Percentiles rank a stretch among this genome's conserved stretches.
Evolutionary conservation across 2,888 invertebrate species (phyloP).

Genomic region (Rhagium mordax): DNA sequence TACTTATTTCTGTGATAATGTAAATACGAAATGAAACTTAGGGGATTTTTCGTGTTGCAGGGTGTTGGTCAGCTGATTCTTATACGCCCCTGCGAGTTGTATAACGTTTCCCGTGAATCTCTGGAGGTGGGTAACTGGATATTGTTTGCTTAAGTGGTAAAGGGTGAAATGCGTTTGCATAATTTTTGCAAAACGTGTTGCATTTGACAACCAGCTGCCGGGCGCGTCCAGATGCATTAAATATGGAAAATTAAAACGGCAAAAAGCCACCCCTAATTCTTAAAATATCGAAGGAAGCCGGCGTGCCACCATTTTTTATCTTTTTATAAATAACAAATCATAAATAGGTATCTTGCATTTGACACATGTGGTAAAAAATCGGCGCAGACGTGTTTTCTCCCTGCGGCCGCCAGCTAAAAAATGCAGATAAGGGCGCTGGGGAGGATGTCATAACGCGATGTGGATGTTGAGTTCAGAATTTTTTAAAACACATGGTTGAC

Average conservation of each 20-base stretch:
- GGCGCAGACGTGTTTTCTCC: slow-evolving; percentile 37
- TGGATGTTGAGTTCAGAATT: slow-evolving; percentile 40
- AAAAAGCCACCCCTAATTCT: slow-evolving; percentile 47
- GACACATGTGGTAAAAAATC: slow-evolving; percentile 54
- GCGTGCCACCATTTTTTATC: slow-evolving; percentile 37
- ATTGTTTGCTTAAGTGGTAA: too few species aligned
- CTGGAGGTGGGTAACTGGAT: too few species aligned
- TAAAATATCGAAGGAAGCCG: slow-evolving; percentile 43
- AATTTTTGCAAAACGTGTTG: background rate
- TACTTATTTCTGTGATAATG: too few species aligned
- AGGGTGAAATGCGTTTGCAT: background rate
- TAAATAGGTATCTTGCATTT: slow-evolving; percentile 54
- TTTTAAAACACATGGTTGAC: slow-evolving; percentile 38
- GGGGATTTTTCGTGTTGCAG: too few species aligned
- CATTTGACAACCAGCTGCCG: slow-evolving; percentile 34
- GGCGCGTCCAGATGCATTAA: slow-evolving; percentile 36
- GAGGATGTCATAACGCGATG: slow-evolving; percentile 45
- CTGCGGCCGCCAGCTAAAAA: slow-evolving; percentile 28
- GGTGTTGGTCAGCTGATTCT: too few species aligned
- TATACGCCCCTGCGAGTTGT: too few species aligned
- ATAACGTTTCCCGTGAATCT: too few species aligned
- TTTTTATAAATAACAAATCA: slow-evolving; percentile 56
- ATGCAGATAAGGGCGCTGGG: slow-evolving; percentile 38
- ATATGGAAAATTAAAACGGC: slow-evolving; percentile 47
- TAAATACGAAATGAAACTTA: too few species aligned